Base-by-base conservation (phyloP, 2,113 vertebrate species). In the Prietella phreatophila region DNA sequence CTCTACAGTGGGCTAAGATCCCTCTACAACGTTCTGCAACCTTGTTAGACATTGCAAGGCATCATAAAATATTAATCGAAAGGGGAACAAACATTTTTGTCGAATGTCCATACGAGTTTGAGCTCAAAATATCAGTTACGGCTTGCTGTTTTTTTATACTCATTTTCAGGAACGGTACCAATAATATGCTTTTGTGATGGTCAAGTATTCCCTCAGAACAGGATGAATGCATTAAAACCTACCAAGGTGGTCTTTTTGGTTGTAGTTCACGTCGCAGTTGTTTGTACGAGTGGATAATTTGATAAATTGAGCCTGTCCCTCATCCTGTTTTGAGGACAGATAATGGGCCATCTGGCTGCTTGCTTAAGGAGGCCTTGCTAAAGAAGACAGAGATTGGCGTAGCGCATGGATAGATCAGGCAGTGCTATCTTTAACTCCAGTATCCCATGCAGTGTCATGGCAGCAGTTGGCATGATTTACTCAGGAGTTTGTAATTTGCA, bases 331-430 rank as follows among this genome's bases (percentile, higher is more conserved):
- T 78, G 27, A 87, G 8, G 56, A 73, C 71, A 85, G 25, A 25
- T 71, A 83, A 53, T 84, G 42, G 56, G 19, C 50, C 30, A 79
- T 47, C 61, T 88, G 50, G 36, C 60, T 63, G 80, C 69, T 39
- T 36, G 56, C 56, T 25, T 56, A 20, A 80, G 30, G 53, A 82
- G 55, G 50, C 13, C 65, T 20, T 78, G 56, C 71, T 60, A n/a
- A 71, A 88, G 78, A 60, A 20, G 58, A 75, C 84, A 82, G 22
- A 76, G 4, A 25, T 13, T 25, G 22, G 50, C 71, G 33, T 69
- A 61, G 65, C 39, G 27, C 15, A 14, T 65, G n/a, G 7, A 83
- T 36, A 71, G 13, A 85, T 25, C 27, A 58, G 58, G 14, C 56
- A 58, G 71, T 56, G 22, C 53, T 39, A 27, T n/a, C 17, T 42